These are phyloP conservation scores for Glaucomys volans DNA, from an alignment of 2,113 vertebrate species.

Conservation along the genomic window DNA sequence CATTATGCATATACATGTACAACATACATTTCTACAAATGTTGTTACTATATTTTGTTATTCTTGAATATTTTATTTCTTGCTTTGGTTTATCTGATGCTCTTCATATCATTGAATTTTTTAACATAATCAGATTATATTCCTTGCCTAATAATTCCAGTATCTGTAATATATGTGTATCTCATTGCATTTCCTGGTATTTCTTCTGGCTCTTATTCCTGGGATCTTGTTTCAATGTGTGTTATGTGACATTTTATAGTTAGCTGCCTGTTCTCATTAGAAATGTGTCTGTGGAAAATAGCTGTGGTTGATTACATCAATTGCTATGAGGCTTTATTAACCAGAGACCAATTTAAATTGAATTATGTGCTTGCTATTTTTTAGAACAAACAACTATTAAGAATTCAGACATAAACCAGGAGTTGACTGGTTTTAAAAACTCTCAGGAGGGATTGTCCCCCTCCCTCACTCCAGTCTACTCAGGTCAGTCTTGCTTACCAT, in stretches of 20 bases:
- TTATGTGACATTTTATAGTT: background rate
- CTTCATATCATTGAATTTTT: background rate
- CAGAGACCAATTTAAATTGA: background rate
- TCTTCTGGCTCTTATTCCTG: background rate
- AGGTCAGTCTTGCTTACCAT: background rate
- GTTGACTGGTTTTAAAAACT: background rate
- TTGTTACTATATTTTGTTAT: background rate
- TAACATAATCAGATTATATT: background rate
- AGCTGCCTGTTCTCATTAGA: background rate
- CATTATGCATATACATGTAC: background rate
- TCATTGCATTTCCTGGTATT: background rate
- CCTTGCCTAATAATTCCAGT: background rate
- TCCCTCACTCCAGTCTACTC: background rate
- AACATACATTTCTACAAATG: background rate
- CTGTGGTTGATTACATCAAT: background rate
- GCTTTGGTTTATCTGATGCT: background rate
- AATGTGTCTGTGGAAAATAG: background rate
- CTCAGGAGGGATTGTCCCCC: background rate
- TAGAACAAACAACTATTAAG: background rate
- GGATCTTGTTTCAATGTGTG: background rate
- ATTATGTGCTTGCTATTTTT: constrained; percentile 41
- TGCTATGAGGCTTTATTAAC: background rate
- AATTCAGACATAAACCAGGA: constrained; percentile 16
- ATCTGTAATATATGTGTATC: background rate
- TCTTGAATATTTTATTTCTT: background rate